Evolutionary conservation across 2,113 vertebrate species (phyloP).

Genomic region (Theristicus caerulescens): DNA sequence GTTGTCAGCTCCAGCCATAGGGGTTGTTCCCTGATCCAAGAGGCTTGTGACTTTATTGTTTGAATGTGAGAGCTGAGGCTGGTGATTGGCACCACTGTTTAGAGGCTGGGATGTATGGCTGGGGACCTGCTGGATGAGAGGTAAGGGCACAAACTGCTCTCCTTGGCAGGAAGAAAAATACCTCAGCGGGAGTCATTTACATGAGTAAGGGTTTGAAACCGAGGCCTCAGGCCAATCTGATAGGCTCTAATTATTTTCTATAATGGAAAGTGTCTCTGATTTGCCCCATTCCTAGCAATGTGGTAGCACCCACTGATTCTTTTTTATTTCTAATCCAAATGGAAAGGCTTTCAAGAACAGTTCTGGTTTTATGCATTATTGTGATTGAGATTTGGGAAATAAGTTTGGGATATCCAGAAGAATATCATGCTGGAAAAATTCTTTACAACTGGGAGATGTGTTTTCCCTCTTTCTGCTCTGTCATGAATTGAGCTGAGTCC

Average conservation of each 20-base stretch:
- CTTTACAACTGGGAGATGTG: not conserved
- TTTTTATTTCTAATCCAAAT: not conserved
- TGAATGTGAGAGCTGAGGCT: conserved; percentile 8
- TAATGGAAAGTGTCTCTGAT: conserved; percentile 15
- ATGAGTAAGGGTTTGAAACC: not conserved
- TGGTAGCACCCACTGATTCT: not conserved
- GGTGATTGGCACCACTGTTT: not conserved
- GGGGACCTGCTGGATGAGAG: not conserved
- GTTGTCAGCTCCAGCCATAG: conserved; percentile 40
- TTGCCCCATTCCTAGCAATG: conserved; percentile 1
- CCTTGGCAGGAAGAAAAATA: conserved; percentile 7
- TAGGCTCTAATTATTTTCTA: conserved; percentile 34
- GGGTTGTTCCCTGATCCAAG: conserved; percentile 40
- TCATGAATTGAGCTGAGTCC: not conserved
- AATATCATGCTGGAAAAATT: not conserved
- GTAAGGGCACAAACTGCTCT: not conserved
- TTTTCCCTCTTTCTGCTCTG: not conserved
- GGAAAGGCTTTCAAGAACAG: not conserved
- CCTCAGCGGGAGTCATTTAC: conserved; percentile 28
- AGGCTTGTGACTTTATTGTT: not conserved
- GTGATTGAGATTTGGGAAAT: not conserved
- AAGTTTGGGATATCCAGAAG: not conserved
- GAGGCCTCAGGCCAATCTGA: conserved; percentile 8
- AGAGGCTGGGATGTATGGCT: not conserved
- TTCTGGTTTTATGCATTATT: not conserved